Evolutionary conservation across 1,140 invertebrate species (phyloP).

Genomic region (Zaprionus kolodkinae): DNA sequence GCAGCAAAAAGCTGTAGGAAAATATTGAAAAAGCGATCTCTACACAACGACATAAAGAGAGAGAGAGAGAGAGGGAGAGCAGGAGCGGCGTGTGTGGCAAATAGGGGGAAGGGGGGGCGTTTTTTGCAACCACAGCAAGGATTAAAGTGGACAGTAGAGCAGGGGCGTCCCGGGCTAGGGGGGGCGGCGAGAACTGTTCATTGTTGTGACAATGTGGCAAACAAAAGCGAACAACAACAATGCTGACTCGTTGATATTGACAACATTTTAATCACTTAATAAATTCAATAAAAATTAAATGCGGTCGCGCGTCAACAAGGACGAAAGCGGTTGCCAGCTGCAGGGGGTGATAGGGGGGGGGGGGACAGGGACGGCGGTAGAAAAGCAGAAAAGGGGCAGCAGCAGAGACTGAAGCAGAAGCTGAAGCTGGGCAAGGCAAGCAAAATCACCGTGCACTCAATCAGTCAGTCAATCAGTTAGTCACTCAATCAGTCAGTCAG

Average conservation of each 20-base stretch:
- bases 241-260: constrained; percentile 76
- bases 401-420: constrained; percentile 4
- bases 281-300: constrained; percentile 84
- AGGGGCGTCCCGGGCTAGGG: background rate
- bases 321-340: constrained; percentile 28
- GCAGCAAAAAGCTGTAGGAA: constrained; percentile 65
- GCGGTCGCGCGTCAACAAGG: constrained; percentile 77
- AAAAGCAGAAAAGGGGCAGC: constrained; percentile 2
- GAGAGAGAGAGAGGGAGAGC: background rate
- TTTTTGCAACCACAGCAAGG: constrained; percentile 71
- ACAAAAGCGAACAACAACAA: constrained; percentile 62
- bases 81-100: background rate
- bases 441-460: constrained; percentile 21
- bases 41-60: constrained; percentile 66
- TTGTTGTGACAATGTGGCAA: constrained; percentile 74
- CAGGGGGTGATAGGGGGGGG: background rate
- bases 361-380: too few species aligned
- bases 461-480: constrained; percentile 29
- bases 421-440: background rate
- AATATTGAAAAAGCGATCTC: constrained; percentile 80
- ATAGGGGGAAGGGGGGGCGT: background rate
- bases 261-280: constrained; percentile 84
- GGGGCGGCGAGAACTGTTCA: constrained; percentile 15
- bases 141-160: constrained; percentile 76
- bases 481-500: constrained; percentile 29